Evolutionary conservation across 2,113 vertebrate genomes (phyloP), one percentile per base, ranked within the genome.

Genomic region (Dicaeum eximium): DNA sequence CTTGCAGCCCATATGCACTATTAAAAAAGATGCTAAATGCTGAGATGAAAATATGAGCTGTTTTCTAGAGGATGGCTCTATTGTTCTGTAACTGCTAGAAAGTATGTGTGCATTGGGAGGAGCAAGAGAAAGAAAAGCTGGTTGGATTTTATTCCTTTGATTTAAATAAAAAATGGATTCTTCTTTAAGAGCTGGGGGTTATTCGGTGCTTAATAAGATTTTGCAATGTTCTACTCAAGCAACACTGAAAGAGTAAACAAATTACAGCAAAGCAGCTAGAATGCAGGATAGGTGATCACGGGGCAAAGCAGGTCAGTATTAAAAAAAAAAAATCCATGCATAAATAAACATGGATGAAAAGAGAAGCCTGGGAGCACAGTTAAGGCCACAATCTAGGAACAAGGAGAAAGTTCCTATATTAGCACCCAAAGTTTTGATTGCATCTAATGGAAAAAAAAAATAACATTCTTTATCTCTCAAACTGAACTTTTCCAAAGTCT

Each of bases 121-220:
- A n/a, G 4, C 16, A 66, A 80, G 50, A 79, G 22, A 83, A 75
- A 60, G 35, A 86, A 61, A 93, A 80, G 16, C 67, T 42, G 10
- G 25, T 91, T 64, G 28, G 27, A 51, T 53, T 95, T 83, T 88
- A 86, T 79, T 90, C 37, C 65, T 92, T 90, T 80, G 54, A 78
- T 93, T 96, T 74, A 70, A 92, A 71, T 56, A 21, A 77, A 75
- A 95, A 95, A 88, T 51, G 45, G 44, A 30, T 86, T 90, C n/a
- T 10, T 74, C 22, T 42, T 3, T 37, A 83, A 74, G 22, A 73
- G 37, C 30, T 88, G 47, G 19, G 86, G 28, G 38, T 66, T 83
- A 50, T 90, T 50, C 62, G 27, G 62, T 73, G 51, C 44, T 66
- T 73, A 8, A 31, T 44, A 61, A 73, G 33, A 47, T 77, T 91